Percentiles rank a stretch among this genome's conserved stretches.
phyloP scores from a whole-genome alignment of 2,113 vertebrate genomes.

The Sapayoa aenigma region DNA sequence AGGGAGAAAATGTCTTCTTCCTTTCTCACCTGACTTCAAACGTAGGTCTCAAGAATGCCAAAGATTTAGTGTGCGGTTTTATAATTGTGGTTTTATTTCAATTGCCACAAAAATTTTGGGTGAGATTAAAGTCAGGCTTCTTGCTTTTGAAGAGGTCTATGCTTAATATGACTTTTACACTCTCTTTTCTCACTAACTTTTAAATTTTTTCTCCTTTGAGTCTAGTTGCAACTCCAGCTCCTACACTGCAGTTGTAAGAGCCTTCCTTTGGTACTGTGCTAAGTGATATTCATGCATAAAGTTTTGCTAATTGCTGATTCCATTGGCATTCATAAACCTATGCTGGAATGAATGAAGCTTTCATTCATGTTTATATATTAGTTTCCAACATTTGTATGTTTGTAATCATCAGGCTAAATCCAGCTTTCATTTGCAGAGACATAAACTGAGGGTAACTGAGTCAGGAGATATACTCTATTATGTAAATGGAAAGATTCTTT shows the following conservation, averaged over 20 bases:
- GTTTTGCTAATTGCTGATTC: conserved; percentile 48
- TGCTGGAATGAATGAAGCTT: conserved; percentile 16
- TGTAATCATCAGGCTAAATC: conserved; percentile 4
- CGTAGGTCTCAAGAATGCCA: background rate
- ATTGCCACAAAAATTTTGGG: conserved; percentile 26
- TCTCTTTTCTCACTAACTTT: conserved; percentile 32
- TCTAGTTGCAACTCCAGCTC: background rate
- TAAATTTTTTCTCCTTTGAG: conserved; percentile 26
- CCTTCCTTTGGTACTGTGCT: background rate
- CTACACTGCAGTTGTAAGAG: background rate
- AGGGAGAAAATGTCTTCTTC: conserved; percentile 19
- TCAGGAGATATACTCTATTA: background rate
- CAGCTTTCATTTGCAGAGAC: conserved; percentile 11
- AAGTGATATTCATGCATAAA: conserved; percentile 26
- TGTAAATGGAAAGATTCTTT: background rate
- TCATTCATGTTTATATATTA: conserved; percentile 66
- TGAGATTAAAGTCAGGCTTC: conserved; percentile 23
- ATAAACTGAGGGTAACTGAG: background rate
- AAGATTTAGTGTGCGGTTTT: background rate
- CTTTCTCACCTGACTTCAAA: conserved; percentile 54
- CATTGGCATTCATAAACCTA: conserved; percentile 12
- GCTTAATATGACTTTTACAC: conserved; percentile 44
- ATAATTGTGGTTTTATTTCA: conserved; percentile 59
- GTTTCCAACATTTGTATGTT: conserved; percentile 53
- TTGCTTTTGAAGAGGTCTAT: conserved; percentile 49